Evolutionary conservation across 2,888 invertebrate species (phyloP), one percentile per base, ranked within the genome.

Genomic region (Harpalus rubripes): DNA sequence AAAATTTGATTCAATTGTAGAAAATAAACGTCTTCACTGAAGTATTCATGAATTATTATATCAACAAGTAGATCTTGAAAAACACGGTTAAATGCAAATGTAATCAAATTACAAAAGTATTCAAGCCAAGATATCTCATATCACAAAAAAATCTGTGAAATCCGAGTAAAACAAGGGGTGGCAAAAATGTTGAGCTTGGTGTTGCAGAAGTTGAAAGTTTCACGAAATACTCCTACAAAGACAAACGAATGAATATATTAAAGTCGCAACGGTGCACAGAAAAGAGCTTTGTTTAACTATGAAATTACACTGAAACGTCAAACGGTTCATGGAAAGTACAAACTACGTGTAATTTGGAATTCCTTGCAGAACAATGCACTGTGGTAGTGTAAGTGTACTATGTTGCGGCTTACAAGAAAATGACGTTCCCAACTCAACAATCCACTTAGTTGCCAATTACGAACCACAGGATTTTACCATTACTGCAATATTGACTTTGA

Each of bases 231-330:
- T 44, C 39, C 22, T 74, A 39, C 68, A 41, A 58, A 56, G 56
- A 78, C 82, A 82, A 82, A 82, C 82, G 74, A 74, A 74, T 82
- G 82, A 82, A 82, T 82, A 82, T 82, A 74, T 82, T 82, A 82
- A 74, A 82, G 72, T 82, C 72, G 56, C 72, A 61, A 59, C 56
- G 72, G 44, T 16, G 44, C 41, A 74, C 16, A 74, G 72, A 74
- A 74, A 74, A 82, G 82, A 74, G 80, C 80, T 61, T 80, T 80
- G 79, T 80, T 80, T 80, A 80, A 80, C 80, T 80, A 80, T 58
- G 61, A 80, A 80, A 80, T 80, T 80, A 80, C 59, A 80, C 26
- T 18, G 61, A 80, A 80, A 80, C 22, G 61, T 80, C 80, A 80
- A 79, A 76, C 52, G 72, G 76, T 56, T 76, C 56, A 52, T 56